A percentile compares a stretch with the other conserved stretches of the same genome.
Evolutionary conservation across 1,140 invertebrate species (phyloP).

Genomic region (Alviniconcha marisindica): DNA sequence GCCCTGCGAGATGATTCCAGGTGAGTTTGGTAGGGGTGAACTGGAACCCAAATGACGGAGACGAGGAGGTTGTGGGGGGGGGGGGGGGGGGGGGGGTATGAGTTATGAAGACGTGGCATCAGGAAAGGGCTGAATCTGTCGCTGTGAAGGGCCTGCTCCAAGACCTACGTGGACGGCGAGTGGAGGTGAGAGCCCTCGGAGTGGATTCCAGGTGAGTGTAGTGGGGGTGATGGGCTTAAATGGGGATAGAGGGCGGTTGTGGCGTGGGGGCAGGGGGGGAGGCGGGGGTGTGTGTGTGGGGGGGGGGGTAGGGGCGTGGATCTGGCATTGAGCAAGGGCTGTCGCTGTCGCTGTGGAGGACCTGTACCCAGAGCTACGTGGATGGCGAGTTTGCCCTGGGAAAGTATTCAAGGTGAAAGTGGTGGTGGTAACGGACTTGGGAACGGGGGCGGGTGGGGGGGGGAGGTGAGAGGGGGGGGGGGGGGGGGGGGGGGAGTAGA

Average conservation of each 20-base stretch:
- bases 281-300: slow-evolving; percentile 3
- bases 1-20: no score
- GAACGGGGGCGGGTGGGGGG: background rate
- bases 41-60: background rate
- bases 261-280: background rate
- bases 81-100: no score
- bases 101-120: slow-evolving; percentile 47
- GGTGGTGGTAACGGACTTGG: no score
- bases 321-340: slow-evolving; percentile 49
- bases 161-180: slow-evolving; percentile 36
- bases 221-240: background rate
- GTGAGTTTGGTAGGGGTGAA: no score
- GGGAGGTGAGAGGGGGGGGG: background rate
- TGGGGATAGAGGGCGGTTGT: background rate
- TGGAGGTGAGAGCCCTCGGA: slow-evolving; percentile 51
- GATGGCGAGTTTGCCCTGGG: no score
- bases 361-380: slow-evolving; percentile 41
- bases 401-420: no score
- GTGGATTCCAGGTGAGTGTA: slow-evolving; percentile 42
- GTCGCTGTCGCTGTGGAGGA: slow-evolving; percentile 48
- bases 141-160: slow-evolving; percentile 47
- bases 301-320: no score
- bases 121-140: slow-evolving; percentile 46
- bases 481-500: no score
- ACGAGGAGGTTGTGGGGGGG: slow-evolving; percentile 1